Percentiles rank a stretch among this genome's conserved stretches.
phyloP scores from a whole-genome alignment of 2,888 invertebrate species.

The Volucella inflata region DNA sequence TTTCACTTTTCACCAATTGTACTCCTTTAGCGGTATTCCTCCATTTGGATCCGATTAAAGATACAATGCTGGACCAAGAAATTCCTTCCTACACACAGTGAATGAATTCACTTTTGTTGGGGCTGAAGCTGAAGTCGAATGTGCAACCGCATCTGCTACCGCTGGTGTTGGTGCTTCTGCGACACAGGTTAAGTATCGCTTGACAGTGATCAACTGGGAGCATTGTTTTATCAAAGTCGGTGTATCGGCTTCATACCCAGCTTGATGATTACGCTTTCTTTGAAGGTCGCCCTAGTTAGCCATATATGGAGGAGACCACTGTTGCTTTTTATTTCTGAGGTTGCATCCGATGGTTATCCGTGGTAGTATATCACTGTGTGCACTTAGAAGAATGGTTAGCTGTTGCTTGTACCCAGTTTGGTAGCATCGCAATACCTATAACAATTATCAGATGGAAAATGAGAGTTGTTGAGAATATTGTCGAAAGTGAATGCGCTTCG shows the following conservation, averaged over 20 bases:
- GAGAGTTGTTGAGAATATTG: slow-evolving; percentile 51
- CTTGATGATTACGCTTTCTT: slow-evolving; percentile 71
- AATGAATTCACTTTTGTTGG: slow-evolving; percentile 53
- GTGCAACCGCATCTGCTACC: no score
- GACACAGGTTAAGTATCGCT: slow-evolving; percentile 49
- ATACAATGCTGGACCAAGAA: slow-evolving; percentile 15
- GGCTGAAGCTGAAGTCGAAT: no score
- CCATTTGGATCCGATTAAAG: slow-evolving; percentile 29
- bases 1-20: slow-evolving; percentile 64
- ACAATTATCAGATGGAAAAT: slow-evolving; percentile 67
- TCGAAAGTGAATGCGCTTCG: slow-evolving; percentile 64
- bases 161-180: neutral
- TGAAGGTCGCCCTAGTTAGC: slow-evolving; percentile 73
- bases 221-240: slow-evolving; percentile 58
- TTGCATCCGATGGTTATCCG: slow-evolving; percentile 51
- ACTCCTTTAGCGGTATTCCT: slow-evolving; percentile 27
- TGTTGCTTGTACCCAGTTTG: slow-evolving; percentile 29
- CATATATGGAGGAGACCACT: slow-evolving; percentile 62
- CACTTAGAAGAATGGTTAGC: slow-evolving; percentile 53
- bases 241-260: neutral
- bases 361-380: slow-evolving; percentile 53
- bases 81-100: slow-evolving; percentile 54
- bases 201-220: slow-evolving; percentile 70
- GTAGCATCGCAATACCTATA: slow-evolving; percentile 23
- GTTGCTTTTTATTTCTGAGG: slow-evolving; percentile 35